Conservation (phyloP, 2,797 vertebrate genomes). For the Acanthiza pusilla region DNA sequence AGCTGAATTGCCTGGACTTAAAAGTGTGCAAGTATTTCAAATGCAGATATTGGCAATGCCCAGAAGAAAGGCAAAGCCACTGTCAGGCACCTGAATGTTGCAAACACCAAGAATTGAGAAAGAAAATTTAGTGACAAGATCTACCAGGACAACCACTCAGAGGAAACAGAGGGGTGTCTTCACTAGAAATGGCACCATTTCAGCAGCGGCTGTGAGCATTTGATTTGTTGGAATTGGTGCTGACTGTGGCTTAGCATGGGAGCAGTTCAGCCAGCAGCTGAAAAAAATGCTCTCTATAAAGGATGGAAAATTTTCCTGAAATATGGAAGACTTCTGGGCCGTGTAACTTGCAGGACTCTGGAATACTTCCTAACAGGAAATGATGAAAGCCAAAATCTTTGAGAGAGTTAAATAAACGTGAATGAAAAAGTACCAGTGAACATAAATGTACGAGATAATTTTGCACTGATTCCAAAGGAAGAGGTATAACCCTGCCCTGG, state of each 20-base stretch:
- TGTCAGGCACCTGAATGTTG: not conserved
- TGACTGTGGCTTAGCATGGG: not conserved
- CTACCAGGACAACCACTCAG: not conserved
- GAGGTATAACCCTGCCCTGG: not conserved
- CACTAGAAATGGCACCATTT: not conserved
- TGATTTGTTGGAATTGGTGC: not conserved
- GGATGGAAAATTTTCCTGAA: constrained; percentile 33
- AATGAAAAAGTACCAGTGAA: constrained; percentile 41
- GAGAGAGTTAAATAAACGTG: constrained; percentile 11
- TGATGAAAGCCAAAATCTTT: constrained; percentile 41
- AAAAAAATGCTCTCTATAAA: not conserved
- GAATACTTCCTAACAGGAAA: constrained; percentile 53
- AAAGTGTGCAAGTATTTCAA: not conserved
- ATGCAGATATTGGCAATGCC: not conserved
- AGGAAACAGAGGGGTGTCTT: not conserved
- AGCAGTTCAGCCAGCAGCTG: not conserved
- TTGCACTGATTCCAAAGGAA: not conserved
- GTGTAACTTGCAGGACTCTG: constrained; percentile 27
- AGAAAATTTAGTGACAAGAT: not conserved
- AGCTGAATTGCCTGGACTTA: not conserved
- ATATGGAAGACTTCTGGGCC: constrained; percentile 34
- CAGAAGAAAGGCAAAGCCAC: not conserved
- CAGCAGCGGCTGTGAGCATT: not conserved
- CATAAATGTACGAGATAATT: not conserved
- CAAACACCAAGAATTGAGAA: not conserved